Evolutionary conservation across 2,797 vertebrate genomes (phyloP).

Genomic region (Delichon dasypus): DNA sequence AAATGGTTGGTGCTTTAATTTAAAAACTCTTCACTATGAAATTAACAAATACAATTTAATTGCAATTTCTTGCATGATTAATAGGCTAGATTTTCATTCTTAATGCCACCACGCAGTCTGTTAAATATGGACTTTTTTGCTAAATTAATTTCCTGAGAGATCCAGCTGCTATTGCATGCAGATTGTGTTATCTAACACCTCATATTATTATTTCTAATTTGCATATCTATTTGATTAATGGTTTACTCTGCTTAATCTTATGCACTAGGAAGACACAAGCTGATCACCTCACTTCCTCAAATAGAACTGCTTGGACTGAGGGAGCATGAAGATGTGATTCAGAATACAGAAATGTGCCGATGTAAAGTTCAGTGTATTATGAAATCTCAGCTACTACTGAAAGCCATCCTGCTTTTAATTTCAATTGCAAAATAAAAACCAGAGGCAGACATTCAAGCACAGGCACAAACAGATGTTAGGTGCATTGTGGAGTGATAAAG

Average conservation of each 20-base stretch:
- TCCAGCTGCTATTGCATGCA: constrained; percentile 63
- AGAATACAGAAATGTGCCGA: not conserved
- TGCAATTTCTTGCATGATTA: constrained; percentile 72
- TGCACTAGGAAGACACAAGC: constrained; percentile 44
- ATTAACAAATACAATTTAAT: constrained; percentile 70
- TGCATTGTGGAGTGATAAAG: not conserved
- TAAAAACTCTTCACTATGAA: constrained; percentile 49
- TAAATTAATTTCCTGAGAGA: constrained; percentile 75
- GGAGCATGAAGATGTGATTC: not conserved
- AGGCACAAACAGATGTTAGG: not conserved
- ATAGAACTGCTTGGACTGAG: not conserved
- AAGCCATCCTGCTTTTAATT: not conserved
- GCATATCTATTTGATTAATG: constrained; percentile 71
- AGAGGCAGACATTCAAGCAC: not conserved
- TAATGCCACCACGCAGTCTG: constrained; percentile 63
- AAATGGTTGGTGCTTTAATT: constrained; percentile 63
- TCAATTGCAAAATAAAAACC: not conserved
- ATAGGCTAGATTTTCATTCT: constrained; percentile 68
- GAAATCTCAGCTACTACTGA: not conserved
- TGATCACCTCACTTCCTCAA: constrained; percentile 37
- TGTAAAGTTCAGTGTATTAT: not conserved
- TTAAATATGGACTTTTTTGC: constrained; percentile 69
- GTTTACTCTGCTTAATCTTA: constrained; percentile 65
- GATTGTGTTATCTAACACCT: constrained; percentile 65
- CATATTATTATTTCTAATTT: constrained; percentile 70